phyloP scores from a whole-genome alignment of 2,888 invertebrate species.

The Brachypalpus laphriformis region DNA sequence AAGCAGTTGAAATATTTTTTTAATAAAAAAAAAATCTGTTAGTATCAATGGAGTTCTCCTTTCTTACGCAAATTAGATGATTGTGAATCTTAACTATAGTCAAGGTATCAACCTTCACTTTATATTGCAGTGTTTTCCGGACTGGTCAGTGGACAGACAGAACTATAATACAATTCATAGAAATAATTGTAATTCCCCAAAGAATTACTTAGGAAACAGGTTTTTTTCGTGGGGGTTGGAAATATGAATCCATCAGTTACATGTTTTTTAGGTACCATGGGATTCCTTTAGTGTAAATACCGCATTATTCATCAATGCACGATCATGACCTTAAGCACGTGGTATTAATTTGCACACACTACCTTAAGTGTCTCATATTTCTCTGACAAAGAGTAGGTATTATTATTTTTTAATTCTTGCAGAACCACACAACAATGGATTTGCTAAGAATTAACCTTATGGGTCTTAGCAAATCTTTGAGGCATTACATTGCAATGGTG shows the following conservation, averaged over 20 bases:
- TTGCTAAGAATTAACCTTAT: constrained; percentile 8
- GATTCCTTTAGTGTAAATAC: background rate
- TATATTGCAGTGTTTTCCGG: background rate
- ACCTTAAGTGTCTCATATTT: constrained; percentile 33
- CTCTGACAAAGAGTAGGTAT: background rate
- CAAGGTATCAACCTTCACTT: constrained; percentile 15
- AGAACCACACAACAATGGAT: background rate
- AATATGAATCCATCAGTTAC: background rate
- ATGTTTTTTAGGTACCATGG: background rate
- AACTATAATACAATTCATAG: background rate
- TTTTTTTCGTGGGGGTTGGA: constrained; percentile 3
- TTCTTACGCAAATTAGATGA: background rate
- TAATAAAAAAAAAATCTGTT: background rate
- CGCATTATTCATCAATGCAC: constrained; percentile 1
- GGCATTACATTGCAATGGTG: constrained; percentile 2
- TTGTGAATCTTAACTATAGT: background rate
- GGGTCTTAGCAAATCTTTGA: constrained; percentile 17
- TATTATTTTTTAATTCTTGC: background rate
- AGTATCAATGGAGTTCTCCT: background rate
- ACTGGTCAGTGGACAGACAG: background rate
- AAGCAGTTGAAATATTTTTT: background rate
- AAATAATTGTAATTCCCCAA: background rate
- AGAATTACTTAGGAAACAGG: background rate
- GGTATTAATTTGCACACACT: constrained; percentile 31
- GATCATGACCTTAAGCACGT: constrained; percentile 41